Percentiles rank a stretch among this genome's conserved stretches.
Evolutionary conservation across 2,797 vertebrate species (phyloP).

Genomic region (Leptatherina wallacei): DNA sequence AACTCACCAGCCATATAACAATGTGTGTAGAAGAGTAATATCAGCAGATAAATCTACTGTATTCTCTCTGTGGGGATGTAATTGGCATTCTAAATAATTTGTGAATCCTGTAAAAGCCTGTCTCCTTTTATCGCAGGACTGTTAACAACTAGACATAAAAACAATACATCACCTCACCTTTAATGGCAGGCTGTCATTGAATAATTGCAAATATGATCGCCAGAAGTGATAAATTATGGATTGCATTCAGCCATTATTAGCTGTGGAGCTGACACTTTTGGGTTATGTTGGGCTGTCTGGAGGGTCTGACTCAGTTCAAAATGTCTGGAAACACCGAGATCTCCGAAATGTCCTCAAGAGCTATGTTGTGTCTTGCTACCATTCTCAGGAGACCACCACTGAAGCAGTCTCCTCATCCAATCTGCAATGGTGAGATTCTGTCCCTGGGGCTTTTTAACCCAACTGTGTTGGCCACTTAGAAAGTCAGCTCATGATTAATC

Average conservation of each 20-base stretch:
- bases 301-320: conserved; percentile 29
- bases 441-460: conserved; percentile 29
- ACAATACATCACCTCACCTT: conserved; percentile 66
- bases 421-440: conserved; percentile 16
- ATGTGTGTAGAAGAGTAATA: conserved; percentile 50
- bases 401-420: conserved; percentile 41
- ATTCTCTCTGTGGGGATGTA: conserved; percentile 49
- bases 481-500: conserved; percentile 54
- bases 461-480: conserved; percentile 22
- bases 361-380: background rate
- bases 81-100: conserved; percentile 75
- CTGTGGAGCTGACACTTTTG: conserved; percentile 25
- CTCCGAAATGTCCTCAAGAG: conserved; percentile 6
- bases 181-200: conserved; percentile 59
- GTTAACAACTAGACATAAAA: conserved; percentile 74
- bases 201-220: conserved; percentile 61
- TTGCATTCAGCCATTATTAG: conserved; percentile 40
- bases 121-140: conserved; percentile 66
- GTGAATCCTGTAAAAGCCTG: conserved; percentile 69
- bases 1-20: conserved; percentile 69
- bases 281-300: conserved; percentile 20
- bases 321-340: conserved; percentile 9
- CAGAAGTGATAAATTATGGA: conserved; percentile 60
- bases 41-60: conserved; percentile 66
- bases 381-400: conserved; percentile 27